Evolutionary conservation across 2,797 vertebrate genomes (phyloP), one percentile per base, ranked within the genome.

Genomic region (Acipenser transmontanus): DNA sequence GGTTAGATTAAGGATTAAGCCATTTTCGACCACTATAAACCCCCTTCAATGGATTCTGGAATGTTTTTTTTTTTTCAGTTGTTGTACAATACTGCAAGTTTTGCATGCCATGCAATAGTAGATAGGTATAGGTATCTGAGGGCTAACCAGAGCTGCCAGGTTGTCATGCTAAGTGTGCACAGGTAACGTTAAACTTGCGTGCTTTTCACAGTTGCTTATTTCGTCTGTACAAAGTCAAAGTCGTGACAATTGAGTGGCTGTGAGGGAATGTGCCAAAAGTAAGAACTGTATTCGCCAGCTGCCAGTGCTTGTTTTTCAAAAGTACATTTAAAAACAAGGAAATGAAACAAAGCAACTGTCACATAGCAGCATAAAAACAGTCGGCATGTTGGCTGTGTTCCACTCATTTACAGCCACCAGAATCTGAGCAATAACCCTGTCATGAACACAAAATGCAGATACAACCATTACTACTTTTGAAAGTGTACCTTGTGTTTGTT

Each of bases 101-200:
- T 9, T 57, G 7, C 14, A n/a, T 57, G 9, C 12, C 12, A n/a
- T 7, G 14, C 2, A n/a, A n/a, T n/a, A 57, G 11, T 12, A 11
- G 12, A 11, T n/a, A 57, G 12, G 14, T 57, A n/a, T 70, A 57
- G 57, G 10, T 61, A 60, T 57, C 65, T 20, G 66, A 73, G 68
- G 69, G 69, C 67, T 59, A 59, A 63, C 65, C 70, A 76, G 77
- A 65, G 73, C 59, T 9, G n/a, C 49, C 67, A 77, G 71, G 72
- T 81, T 78, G 73, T 70, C 68, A 8, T 3, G 56, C 71, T 66
- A 69, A 2, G 72, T 67, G 82, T 81, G 77, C 82, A 87, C 82
- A 84, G 81, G 76, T 78, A 60, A 66, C 78, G 78, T 82, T 79
- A 76, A 69, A 62, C 72, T 67, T 74, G 72, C 62, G 61, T 65